These are phyloP conservation scores for human (Homo sapiens) DNA, from an alignment of 2,113 vertebrate species.

Conservation along the genomic window DNA sequence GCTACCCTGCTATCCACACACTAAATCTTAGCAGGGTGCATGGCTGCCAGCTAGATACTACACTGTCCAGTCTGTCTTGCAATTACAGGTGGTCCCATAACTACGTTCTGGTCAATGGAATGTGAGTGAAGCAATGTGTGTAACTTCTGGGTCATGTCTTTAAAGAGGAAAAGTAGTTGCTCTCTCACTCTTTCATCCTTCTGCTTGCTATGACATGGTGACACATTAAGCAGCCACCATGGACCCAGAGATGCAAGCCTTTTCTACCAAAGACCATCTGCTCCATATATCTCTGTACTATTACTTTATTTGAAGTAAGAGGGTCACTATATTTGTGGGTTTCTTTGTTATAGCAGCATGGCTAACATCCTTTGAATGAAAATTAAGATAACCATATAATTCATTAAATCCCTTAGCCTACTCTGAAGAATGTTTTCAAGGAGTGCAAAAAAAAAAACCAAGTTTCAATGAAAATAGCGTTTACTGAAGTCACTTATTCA, in stretches of 20 bases:
- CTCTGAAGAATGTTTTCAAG: conserved; percentile 46
- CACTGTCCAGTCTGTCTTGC: background rate
- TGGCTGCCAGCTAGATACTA: background rate
- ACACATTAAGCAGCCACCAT: background rate
- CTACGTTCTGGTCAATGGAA: background rate
- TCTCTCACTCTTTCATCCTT: background rate
- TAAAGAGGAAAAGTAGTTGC: conserved; percentile 33
- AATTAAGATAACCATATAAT: background rate
- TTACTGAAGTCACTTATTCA: background rate
- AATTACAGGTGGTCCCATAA: background rate
- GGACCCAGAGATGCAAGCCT: background rate
- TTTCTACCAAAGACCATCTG: background rate
- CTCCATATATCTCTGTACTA: background rate
- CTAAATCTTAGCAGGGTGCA: background rate
- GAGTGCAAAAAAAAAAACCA: conserved; percentile 17
- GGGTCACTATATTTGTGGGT: background rate
- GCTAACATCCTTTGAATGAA: conserved; percentile 11
- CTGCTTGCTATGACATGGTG: background rate
- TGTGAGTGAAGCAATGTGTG: conserved; percentile 3
- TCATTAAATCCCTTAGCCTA: background rate
- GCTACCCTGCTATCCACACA: background rate
- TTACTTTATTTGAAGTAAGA: background rate
- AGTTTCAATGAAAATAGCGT: background rate
- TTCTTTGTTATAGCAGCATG: background rate
- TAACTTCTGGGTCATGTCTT: conserved; percentile 41